Evolutionary conservation across 2,888 invertebrate species (phyloP).

Genomic region (Netelia fuscicornis): DNA sequence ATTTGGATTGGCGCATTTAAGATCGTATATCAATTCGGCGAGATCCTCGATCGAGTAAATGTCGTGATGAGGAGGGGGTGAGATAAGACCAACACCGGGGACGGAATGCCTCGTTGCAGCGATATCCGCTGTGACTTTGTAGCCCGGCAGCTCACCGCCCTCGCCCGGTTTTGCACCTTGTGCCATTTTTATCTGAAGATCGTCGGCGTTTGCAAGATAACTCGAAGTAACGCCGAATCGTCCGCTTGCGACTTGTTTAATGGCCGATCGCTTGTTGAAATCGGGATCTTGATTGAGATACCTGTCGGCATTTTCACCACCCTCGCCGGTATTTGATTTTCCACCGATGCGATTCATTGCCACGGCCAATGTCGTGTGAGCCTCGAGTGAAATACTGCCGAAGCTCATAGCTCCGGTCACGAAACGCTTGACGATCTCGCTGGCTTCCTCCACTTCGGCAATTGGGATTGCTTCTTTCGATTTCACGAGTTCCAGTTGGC

Average conservation of each 20-base stretch:
- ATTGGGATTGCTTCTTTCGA: slow-evolving; percentile 93
- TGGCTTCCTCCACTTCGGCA: slow-evolving; percentile 95
- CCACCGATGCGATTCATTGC: slow-evolving; percentile 99
- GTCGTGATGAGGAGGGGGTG: slow-evolving; percentile 99
- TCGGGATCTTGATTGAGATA: slow-evolving; percentile 90
- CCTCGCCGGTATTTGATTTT: slow-evolving; percentile 99
- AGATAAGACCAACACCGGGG: slow-evolving; percentile 98
- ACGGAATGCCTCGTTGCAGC: slow-evolving; percentile 98
- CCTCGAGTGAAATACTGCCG: slow-evolving; percentile 98
- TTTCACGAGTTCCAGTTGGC: slow-evolving; percentile 95
- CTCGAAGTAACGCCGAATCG: slow-evolving; percentile 99
- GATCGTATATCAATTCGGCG: slow-evolving; percentile 98
- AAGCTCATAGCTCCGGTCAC: slow-evolving; percentile 97
- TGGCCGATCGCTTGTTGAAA: slow-evolving; percentile 95
- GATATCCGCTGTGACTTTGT: slow-evolving; percentile 95
- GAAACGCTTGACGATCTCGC: slow-evolving; percentile 98
- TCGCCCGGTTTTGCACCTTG: slow-evolving; percentile 99
- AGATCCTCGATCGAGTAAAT: slow-evolving; percentile 99
- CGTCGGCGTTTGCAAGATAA: slow-evolving; percentile 98
- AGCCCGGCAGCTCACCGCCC: slow-evolving; percentile 98
- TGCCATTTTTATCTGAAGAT: slow-evolving; percentile 99
- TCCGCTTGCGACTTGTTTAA: slow-evolving; percentile 99
- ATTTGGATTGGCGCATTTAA: slow-evolving; percentile 98
- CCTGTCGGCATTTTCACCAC: slow-evolving; percentile 93
- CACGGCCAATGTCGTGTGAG: slow-evolving; percentile 96